A percentile compares a stretch with the other conserved stretches of the same genome.
These are phyloP conservation scores for Drosophila tristis DNA, from an alignment of 1,140 invertebrate genomes.

Conservation along the genomic window DNA sequence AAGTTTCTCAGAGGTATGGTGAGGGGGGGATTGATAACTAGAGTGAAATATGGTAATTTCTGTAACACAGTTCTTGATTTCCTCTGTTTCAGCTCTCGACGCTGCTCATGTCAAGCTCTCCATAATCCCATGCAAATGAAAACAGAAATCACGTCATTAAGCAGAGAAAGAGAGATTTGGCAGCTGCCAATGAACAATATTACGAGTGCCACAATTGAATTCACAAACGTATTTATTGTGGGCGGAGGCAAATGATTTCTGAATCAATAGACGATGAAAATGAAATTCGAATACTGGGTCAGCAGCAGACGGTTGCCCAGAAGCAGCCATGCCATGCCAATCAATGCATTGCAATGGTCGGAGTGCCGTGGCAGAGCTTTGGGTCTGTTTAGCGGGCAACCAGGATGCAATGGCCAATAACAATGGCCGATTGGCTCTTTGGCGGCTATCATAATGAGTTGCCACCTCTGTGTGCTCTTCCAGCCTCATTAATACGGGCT, in stretches of 20 bases:
- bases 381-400: slow-evolving; percentile 30
- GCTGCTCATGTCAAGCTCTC: slow-evolving; percentile 1
- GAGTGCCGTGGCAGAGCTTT: slow-evolving; percentile 1
- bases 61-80: background rate
- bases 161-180: slow-evolving; percentile 14
- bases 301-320: slow-evolving; percentile 11
- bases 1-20: slow-evolving; percentile 3
- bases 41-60: no score
- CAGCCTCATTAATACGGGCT: slow-evolving; percentile 75
- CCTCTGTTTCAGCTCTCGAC: background rate
- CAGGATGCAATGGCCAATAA: slow-evolving; percentile 36
- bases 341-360: no score
- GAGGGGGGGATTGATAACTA: no score
- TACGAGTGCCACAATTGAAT: slow-evolving; percentile 49
- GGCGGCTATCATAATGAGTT: slow-evolving; percentile 50
- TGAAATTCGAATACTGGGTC: slow-evolving; percentile 52
- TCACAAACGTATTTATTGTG: slow-evolving; percentile 59
- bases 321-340: no score
- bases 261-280: slow-evolving; percentile 59
- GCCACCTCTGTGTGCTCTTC: slow-evolving; percentile 71
- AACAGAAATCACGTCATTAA: slow-evolving; percentile 69
- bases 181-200: slow-evolving; percentile 23
- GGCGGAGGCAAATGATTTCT: slow-evolving; percentile 41
- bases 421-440: slow-evolving; percentile 36
- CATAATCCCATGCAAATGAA: slow-evolving; percentile 11